Evolutionary conservation across 2,888 invertebrate species (phyloP).

Genomic region (Leucoma salicis): DNA sequence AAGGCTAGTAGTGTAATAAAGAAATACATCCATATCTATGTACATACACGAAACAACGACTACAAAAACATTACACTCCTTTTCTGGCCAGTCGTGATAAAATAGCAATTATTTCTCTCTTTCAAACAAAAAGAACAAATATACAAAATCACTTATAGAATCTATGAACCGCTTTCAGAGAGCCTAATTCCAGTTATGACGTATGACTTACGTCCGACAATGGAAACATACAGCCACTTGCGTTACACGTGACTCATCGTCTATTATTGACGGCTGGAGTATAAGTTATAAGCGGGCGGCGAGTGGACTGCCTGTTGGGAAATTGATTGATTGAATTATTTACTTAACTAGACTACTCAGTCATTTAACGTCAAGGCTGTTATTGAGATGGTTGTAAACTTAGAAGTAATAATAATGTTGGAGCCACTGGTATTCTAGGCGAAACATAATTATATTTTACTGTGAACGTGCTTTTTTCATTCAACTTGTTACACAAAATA

Average conservation of each 20-base stretch:
- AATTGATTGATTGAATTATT: conserved; percentile 4
- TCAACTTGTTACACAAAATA: no score
- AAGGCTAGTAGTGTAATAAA: no score
- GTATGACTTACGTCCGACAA: conserved; percentile 31
- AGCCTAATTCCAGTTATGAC: conserved; percentile 22
- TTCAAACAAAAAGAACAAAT: background rate
- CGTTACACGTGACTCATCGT: conserved; percentile 49
- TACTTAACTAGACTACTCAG: background rate
- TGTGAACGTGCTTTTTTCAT: no score
- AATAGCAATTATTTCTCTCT: background rate
- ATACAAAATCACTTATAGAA: background rate
- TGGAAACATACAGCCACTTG: conserved; percentile 37
- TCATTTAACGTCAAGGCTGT: background rate
- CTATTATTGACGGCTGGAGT: conserved; percentile 39
- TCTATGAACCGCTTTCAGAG: background rate
- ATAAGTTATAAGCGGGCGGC: conserved; percentile 15
- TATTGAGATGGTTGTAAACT: no score
- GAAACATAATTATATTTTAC: no score
- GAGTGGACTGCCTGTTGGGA: conserved; percentile 8
- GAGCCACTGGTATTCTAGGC: no score
- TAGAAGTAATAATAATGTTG: no score
- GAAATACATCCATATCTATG: no score
- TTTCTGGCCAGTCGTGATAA: no score
- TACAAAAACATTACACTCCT: no score
- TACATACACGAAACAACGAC: no score